phyloP scores from a whole-genome alignment of 1,140 invertebrate genomes.

The Apis florea region DNA sequence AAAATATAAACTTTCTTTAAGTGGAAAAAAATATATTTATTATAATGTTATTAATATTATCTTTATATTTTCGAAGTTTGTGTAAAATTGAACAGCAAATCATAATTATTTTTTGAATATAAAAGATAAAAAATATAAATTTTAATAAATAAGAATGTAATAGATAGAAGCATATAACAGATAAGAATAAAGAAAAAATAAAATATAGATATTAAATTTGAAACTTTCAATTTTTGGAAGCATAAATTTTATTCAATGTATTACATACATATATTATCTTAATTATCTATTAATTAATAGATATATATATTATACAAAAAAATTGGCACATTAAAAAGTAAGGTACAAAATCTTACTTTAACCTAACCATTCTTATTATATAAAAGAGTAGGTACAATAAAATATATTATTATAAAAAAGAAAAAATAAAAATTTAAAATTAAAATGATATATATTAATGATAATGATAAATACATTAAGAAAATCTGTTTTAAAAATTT shows the following conservation, averaged over 20 bases:
- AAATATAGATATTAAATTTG: background rate
- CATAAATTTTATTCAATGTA: background rate
- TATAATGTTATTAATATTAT: too few species aligned
- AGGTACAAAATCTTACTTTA: background rate
- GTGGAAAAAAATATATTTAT: too few species aligned
- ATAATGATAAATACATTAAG: too few species aligned
- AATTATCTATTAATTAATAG: slow-evolving; percentile 6
- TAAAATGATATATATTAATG: background rate
- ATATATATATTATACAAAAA: background rate
- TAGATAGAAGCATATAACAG: background rate
- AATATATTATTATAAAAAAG: background rate
- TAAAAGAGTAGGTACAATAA: background rate
- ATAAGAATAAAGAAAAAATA: background rate
- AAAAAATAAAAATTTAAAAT: slow-evolving; percentile 4
- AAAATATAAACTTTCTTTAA: too few species aligned
- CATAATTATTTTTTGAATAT: too few species aligned
- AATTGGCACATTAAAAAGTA: slow-evolving; percentile 28
- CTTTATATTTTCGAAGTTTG: too few species aligned
- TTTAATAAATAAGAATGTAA: background rate
- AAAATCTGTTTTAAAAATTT: too few species aligned
- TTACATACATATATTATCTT: slow-evolving; percentile 12
- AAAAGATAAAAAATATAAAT: background rate
- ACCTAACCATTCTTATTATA: too few species aligned
- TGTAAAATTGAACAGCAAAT: too few species aligned
- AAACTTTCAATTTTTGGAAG: background rate